Evolutionary conservation across 2,797 vertebrate genomes (phyloP), one percentile per base, ranked within the genome.

Genomic region (Eulemur rubriventer): DNA sequence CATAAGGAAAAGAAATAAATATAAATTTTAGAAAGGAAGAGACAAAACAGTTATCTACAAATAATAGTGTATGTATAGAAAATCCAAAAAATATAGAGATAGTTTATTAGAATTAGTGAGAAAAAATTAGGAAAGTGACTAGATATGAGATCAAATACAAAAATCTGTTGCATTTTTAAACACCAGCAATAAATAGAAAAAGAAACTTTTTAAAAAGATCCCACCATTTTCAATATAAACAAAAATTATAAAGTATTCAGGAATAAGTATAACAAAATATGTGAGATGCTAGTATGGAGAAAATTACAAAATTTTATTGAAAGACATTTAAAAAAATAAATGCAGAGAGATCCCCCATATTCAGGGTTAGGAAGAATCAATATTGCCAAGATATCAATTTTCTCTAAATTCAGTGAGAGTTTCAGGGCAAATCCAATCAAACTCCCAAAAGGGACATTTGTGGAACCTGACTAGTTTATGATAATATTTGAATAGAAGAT

Each of bases 401-500:
- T 93, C 73, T 96, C 46, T 92, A 93, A 96, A 91, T 96, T 95
- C 89, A 95, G 72, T 93, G 57, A 94, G 57, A 78, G 41, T 91
- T 96, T 72, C 79, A 95, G 79, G 73, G 43, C 14, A 96, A 97
- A 96, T 94, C 43, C 57, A 88, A 92, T 94, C n/a, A 75, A 92
- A 97, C 43, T 86, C 43, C 57, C 83, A 14, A 94, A 94, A 88
- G 80, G 18, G 61, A 16, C 65, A 96, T 87, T 92, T 86, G 84
- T 88, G 38, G 67, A 88, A 46, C 43, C 92, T 95, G 38, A 79
- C 41, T 84, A 85, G 67, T 78, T 96, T 95, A 89, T 89, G 90
- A 85, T 92, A 94, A 96, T 95, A 94, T 97, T 97, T 97, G 72
- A 96, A 78, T 70, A 90, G 67, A 85, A 96, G 85, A 89, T 95